Percentiles rank a stretch among this genome's conserved stretches.
Conservation (phyloP, 2,797 vertebrate genomes). For the Enoplosus armatus region DNA sequence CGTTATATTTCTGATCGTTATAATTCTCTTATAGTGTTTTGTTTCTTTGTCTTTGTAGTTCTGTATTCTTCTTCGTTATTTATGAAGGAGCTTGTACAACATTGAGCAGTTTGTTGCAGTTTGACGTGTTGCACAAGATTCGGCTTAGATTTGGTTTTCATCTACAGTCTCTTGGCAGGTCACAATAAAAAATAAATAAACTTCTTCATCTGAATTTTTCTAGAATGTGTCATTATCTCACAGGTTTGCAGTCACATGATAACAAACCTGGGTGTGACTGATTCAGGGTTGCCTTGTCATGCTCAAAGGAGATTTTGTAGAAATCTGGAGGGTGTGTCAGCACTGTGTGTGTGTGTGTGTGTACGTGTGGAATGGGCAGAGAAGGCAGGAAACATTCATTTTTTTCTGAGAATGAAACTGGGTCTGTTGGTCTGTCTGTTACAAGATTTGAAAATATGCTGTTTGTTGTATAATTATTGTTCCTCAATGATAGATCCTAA, state of each 20-base stretch:
- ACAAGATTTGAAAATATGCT: background rate
- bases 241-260: slow-evolving; percentile 42
- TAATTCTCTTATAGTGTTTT: background rate
- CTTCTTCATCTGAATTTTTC: slow-evolving; percentile 27
- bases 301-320: slow-evolving; percentile 19
- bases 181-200: background rate
- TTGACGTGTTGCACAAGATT: slow-evolving; percentile 7
- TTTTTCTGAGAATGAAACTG: background rate
- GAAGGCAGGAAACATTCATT: background rate
- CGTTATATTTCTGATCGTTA: background rate
- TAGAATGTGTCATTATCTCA: slow-evolving; percentile 5
- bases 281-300: slow-evolving; percentile 35
- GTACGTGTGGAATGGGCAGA: background rate
- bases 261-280: slow-evolving; percentile 52
- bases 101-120: background rate
- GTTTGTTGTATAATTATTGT: background rate
- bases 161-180: background rate
- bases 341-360: background rate
- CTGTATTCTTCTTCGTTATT: slow-evolving; percentile 6
- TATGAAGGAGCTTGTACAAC: background rate
- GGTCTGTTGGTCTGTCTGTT: background rate
- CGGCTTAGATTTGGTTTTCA: slow-evolving; percentile 1
- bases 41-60: background rate
- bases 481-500: background rate
- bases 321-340: slow-evolving; percentile 49